Evolutionary conservation across 2,888 invertebrate genomes (phyloP), one percentile per base, ranked within the genome.

Genomic region (Pocota personata): DNA sequence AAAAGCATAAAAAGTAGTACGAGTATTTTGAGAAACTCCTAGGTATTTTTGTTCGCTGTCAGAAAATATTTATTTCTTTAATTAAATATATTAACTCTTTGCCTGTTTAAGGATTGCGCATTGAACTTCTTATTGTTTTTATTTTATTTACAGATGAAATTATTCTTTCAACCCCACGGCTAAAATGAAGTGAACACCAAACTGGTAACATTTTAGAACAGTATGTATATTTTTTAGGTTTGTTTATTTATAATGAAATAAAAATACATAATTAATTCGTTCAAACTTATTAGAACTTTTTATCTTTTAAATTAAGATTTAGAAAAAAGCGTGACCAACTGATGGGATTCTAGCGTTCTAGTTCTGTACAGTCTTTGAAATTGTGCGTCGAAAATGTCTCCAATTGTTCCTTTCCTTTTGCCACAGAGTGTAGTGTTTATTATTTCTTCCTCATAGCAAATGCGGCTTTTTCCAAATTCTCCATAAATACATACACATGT

Each of bases 141-240:
- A 10, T 32, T 62, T 52, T 32, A 3, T 10, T 75, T 64, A 12
- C 73, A 75, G 73, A 75, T 64, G 64, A 75, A 64, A 55, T 75
- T 3, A 40, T 32, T n/a, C 30, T 14, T 14, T 43, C 52, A 10
- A 64, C 73, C 5, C 73, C 73, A 52, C n/a, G 64, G 19, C n/a
- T 40, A 1, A 40, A 50, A 19, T 62, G 52, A 40, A 10, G 24
- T 10, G 5, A 40, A 3, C 27, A 14, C 35, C 10, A 12, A 37
- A n/a, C 24, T 8, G 14, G 1, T n/a, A 16, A 3, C 37, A 50
- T 5, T 21, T 14, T 32, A 8, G 10, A 52, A 1, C 3, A 24
- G 19, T 8, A 10, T 50, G 19, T 8, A 10, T 50, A 46, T 69
- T 69, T 46, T 40, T 43, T 58, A 27, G 27, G 19, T 40, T 27